phyloP scores from a whole-genome alignment of 2,888 invertebrate genomes.

The Alloscopus bannaensis region DNA sequence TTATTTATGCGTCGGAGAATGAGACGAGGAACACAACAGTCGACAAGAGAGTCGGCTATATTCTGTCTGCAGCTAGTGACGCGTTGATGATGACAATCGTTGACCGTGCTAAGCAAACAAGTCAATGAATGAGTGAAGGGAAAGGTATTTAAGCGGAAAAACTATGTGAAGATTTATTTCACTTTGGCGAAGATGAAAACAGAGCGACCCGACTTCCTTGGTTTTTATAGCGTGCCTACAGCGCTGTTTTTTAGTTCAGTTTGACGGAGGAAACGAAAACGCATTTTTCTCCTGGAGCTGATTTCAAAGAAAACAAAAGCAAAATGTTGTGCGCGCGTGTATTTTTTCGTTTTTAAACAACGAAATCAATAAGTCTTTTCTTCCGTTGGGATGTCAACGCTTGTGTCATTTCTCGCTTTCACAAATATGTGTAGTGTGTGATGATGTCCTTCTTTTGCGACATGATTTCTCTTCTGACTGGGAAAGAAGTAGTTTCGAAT shows the following conservation, averaged over 20 bases:
- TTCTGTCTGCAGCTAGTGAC: not conserved
- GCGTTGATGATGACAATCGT: constrained; percentile 11
- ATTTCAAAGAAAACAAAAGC: constrained; percentile 7
- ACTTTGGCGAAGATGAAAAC: not conserved
- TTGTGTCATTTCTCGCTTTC: constrained; percentile 32
- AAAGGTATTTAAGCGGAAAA: constrained; percentile 23
- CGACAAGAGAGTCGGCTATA: not conserved
- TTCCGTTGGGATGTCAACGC: not conserved
- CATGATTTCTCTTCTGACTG: no score
- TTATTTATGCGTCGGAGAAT: no score
- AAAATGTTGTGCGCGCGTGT: no score
- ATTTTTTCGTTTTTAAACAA: no score
- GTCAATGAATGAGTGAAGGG: constrained; percentile 18
- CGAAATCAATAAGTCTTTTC: not conserved
- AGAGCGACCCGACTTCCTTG: no score
- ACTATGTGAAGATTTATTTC: constrained; percentile 20
- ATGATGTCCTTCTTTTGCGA: no score
- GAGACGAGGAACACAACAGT: not conserved
- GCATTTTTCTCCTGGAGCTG: not conserved
- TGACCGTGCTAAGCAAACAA: constrained; percentile 21
- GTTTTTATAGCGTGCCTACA: not conserved
- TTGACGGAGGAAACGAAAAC: not conserved
- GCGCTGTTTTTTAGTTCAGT: not conserved
- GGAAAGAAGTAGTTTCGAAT: no score
- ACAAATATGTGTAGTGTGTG: no score